A percentile compares a stretch with the other conserved stretches of the same genome.
Conservation (phyloP, 1,140 invertebrate genomes). For the Idris sp. region DNA sequence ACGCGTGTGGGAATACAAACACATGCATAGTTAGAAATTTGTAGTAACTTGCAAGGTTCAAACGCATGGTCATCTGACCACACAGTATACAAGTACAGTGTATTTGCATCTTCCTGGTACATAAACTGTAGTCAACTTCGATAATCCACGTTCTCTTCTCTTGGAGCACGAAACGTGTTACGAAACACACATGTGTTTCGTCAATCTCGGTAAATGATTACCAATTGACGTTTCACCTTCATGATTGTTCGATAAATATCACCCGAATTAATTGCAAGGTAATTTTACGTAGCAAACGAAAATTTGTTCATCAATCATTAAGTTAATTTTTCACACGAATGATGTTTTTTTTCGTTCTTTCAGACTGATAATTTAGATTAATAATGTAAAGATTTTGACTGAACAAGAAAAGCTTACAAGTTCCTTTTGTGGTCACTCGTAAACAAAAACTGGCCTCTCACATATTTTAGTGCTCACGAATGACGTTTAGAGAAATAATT, state of each 20-base stretch:
- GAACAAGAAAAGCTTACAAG: no score
- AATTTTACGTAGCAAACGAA: no score
- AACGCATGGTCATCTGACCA: conserved; percentile 52
- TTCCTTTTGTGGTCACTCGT: no score
- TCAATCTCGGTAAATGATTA: conserved; percentile 29
- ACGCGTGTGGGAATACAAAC: conserved; percentile 24
- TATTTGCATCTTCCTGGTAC: conserved; percentile 53
- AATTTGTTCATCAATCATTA: no score
- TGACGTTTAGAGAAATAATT: conserved; percentile 27
- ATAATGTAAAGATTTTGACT: no score
- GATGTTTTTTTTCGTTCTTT: no score
- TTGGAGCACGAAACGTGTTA: conserved; percentile 20
- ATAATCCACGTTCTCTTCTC: conserved; percentile 63
- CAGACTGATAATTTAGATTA: no score
- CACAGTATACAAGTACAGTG: conserved; percentile 40
- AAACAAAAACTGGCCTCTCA: no score
- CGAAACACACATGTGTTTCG: conserved; percentile 29
- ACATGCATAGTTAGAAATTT: conserved; percentile 47
- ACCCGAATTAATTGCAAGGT: background rate
- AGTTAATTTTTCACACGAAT: no score
- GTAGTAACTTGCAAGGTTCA: conserved; percentile 48
- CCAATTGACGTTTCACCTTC: conserved; percentile 35
- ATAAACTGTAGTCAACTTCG: conserved; percentile 65
- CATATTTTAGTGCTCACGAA: no score
- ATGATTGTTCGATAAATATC: conserved; percentile 24